A percentile compares a stretch with the other conserved stretches of the same genome.
Conservation (phyloP, 2,888 invertebrate genomes). For the Odontocolon sp. region DNA sequence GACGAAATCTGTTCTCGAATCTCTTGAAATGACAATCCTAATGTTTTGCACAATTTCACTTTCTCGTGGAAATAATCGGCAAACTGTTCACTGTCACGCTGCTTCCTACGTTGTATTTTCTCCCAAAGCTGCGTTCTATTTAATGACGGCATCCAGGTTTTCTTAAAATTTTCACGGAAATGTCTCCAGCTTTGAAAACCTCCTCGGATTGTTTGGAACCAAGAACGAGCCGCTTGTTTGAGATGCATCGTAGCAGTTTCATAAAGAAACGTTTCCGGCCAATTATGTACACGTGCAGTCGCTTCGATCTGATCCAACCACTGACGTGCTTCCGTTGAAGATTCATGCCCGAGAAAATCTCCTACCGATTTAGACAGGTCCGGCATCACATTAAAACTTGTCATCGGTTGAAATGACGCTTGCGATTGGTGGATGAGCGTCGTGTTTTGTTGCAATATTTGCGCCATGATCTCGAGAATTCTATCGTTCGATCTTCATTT, state of each 20-base stretch:
- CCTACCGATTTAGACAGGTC: slow-evolving; percentile 54
- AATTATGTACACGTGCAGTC: slow-evolving; percentile 42
- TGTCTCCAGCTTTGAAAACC: slow-evolving; percentile 42
- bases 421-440: slow-evolving; percentile 2
- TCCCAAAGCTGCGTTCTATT: slow-evolving; percentile 50
- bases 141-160: slow-evolving; percentile 35
- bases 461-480: slow-evolving; percentile 27
- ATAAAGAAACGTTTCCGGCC: slow-evolving; percentile 52
- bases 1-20: slow-evolving; percentile 42
- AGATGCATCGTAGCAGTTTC: slow-evolving; percentile 48
- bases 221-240: slow-evolving; percentile 40
- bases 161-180: slow-evolving; percentile 37
- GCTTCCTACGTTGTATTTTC: slow-evolving; percentile 46
- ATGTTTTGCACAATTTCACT: slow-evolving; percentile 49
- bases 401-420: neutral
- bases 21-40: slow-evolving; percentile 49
- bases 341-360: slow-evolving; percentile 44
- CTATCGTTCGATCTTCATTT: neutral
- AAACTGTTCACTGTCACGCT: slow-evolving; percentile 33
- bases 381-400: slow-evolving; percentile 55
- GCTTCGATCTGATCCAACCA: slow-evolving; percentile 58
- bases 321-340: slow-evolving; percentile 39
- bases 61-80: slow-evolving; percentile 56
- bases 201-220: slow-evolving; percentile 37
- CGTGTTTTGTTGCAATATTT: slow-evolving; percentile 25